Evolutionary conservation across 2,888 invertebrate genomes (phyloP).

Genomic region (Scrobipalpa atriplicella): DNA sequence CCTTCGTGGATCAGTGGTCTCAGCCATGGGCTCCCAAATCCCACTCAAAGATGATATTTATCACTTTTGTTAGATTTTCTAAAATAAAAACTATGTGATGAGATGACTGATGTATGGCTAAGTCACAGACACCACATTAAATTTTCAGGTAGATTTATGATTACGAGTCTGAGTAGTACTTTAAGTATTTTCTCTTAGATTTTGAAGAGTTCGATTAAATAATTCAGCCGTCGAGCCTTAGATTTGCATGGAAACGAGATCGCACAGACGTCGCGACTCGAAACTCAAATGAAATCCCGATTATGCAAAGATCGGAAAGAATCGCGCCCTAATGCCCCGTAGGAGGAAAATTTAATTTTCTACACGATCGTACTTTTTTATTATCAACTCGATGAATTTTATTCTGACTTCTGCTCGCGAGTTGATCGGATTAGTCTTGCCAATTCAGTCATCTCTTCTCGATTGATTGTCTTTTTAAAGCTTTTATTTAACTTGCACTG

Average conservation of each 20-base stretch:
- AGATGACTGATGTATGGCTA: no score
- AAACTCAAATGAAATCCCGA: constrained; percentile 34
- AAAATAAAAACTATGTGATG: no score
- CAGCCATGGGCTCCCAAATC: no score
- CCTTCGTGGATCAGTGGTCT: no score
- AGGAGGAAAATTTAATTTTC: constrained; percentile 33
- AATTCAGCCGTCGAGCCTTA: constrained; percentile 26
- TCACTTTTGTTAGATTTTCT: no score
- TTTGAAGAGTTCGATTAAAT: constrained; percentile 28
- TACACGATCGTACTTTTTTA: constrained; percentile 32
- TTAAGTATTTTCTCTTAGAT: background rate
- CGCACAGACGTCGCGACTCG: constrained; percentile 31
- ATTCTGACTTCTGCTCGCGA: constrained; percentile 9
- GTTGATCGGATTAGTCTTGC: constrained; percentile 24
- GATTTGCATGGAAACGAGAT: constrained; percentile 35
- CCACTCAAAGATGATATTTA: no score
- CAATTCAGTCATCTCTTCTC: constrained; percentile 18
- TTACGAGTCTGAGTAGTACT: no score
- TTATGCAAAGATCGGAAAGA: constrained; percentile 33
- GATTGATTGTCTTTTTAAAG: constrained; percentile 8
- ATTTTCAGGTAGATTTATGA: background rate
- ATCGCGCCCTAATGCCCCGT: constrained; percentile 31
- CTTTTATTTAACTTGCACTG: no score
- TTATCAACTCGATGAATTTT: constrained; percentile 28
- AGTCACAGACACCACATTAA: no score